Evolutionary conservation across 2,797 vertebrate species (phyloP).

Genomic region (Sebastes baramenuke): DNA sequence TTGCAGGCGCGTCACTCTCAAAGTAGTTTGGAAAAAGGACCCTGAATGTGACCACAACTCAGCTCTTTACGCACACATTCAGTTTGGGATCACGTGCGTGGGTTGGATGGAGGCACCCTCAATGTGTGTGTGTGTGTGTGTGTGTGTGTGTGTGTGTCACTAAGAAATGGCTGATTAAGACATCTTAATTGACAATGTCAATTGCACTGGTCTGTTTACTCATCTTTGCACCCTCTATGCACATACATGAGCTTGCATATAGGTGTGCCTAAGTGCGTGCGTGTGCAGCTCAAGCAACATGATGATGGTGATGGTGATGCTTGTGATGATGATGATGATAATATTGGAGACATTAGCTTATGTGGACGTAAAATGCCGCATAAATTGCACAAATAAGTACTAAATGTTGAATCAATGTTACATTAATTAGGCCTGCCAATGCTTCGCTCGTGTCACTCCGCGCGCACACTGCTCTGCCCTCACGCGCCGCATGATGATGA

Average conservation of each 20-base stretch:
- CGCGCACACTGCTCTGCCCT: slow-evolving; percentile 22
- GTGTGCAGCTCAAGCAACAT: background rate
- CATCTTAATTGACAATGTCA: slow-evolving; percentile 19
- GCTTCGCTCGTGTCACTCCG: slow-evolving; percentile 12
- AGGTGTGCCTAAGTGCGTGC: background rate
- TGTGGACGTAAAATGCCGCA: slow-evolving; percentile 3
- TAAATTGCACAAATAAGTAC: slow-evolving; percentile 35
- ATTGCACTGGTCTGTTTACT: slow-evolving; percentile 33
- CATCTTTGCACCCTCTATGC: background rate
- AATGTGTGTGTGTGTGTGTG: too few relatives aligned
- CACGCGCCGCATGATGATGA: slow-evolving; percentile 1
- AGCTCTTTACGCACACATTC: slow-evolving; percentile 21
- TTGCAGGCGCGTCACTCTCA: slow-evolving; percentile 35
- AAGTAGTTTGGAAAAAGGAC: slow-evolving; percentile 35
- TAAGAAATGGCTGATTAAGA: slow-evolving; percentile 16
- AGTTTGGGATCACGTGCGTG: slow-evolving; percentile 17
- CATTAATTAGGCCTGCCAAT: slow-evolving; percentile 39
- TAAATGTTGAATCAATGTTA: slow-evolving; percentile 45
- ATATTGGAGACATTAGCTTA: background rate
- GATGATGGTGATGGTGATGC: background rate
- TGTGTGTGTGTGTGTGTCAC: background rate
- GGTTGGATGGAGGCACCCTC: background rate
- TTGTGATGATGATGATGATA: background rate
- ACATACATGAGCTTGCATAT: background rate
- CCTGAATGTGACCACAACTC: slow-evolving; percentile 18